A percentile compares a stretch with the other conserved stretches of the same genome.
Evolutionary conservation across 2,797 vertebrate genomes (phyloP).

Genomic region (Rhabdomys pumilio): DNA sequence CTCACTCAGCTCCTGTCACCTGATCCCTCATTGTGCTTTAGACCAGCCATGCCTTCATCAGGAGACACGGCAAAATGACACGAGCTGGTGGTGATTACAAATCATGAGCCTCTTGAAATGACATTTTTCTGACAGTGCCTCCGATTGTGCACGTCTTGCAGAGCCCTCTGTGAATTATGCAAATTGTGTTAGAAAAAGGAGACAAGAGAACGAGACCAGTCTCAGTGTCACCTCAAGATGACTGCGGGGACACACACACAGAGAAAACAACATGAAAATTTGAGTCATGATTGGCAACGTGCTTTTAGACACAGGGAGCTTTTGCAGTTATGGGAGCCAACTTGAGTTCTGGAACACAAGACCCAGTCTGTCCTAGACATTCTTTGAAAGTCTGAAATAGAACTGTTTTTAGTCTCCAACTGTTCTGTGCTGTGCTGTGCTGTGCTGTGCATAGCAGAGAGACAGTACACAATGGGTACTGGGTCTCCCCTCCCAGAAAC

Average conservation of each 20-base stretch:
- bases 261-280: slow-evolving; percentile 64
- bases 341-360: not conserved
- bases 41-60: not conserved
- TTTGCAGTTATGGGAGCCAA: not conserved
- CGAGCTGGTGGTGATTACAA: slow-evolving; percentile 2
- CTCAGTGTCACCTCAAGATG: slow-evolving; percentile 69
- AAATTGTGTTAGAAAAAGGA: slow-evolving; percentile 76
- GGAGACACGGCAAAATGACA: not conserved
- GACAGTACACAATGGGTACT: rapidly evolving
- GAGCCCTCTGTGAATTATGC: slow-evolving; percentile 78
- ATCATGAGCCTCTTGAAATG: slow-evolving; percentile 48
- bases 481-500: not conserved
- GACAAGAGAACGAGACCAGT: slow-evolving; percentile 54
- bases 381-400: not conserved
- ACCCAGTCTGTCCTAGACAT: not conserved
- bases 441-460: not conserved
- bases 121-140: slow-evolving; percentile 73
- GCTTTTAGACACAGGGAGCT: slow-evolving; percentile 51
- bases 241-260: slow-evolving; percentile 33
- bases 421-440: not conserved
- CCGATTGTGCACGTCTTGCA: slow-evolving; percentile 43
- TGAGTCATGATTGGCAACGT: slow-evolving; percentile 53
- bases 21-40: not conserved
- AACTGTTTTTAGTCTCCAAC: not conserved
- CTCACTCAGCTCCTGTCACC: not conserved